Conservation (phyloP, 2,888 invertebrate genomes). For the Yponomeuta sedellus region DNA sequence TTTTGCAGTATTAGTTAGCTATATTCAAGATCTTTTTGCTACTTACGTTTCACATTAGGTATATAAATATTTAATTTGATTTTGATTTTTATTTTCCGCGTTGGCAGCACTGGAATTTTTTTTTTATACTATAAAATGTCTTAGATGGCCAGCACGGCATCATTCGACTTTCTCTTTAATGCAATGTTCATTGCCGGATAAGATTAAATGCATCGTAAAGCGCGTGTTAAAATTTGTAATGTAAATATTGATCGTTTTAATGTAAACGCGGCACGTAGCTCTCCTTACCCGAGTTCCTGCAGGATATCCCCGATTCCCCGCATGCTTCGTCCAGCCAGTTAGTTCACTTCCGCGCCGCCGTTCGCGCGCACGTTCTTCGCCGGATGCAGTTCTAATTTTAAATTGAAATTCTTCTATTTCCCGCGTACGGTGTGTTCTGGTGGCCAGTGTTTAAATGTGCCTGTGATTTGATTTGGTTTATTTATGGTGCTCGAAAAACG, state of each 20-base stretch:
- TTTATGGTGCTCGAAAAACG: neutral
- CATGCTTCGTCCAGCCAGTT: conserved; percentile 32
- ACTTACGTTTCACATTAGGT: too few species aligned
- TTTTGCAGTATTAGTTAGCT: too few species aligned
- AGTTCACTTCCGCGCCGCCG: conserved; percentile 64
- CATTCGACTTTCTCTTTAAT: neutral
- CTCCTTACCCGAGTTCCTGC: conserved; percentile 35
- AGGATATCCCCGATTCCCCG: conserved; percentile 62
- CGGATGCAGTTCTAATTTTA: conserved; percentile 40
- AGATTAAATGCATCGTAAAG: conserved; percentile 21
- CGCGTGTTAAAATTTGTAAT: conserved; percentile 65
- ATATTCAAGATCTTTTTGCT: too few species aligned
- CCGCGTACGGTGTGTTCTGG: conserved; percentile 3
- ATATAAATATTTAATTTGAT: too few species aligned
- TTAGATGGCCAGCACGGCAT: neutral
- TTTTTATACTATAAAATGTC: neutral
- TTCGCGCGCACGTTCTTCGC: conserved; percentile 58
- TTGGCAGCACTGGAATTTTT: too few species aligned
- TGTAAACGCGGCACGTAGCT: conserved; percentile 53
- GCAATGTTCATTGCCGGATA: neutral
- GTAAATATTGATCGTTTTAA: conserved; percentile 72
- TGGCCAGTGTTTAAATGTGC: conserved; percentile 3
- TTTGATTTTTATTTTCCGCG: too few species aligned
- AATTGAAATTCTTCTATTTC: conserved; percentile 25
- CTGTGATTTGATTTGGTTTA: neutral